Base-by-base conservation (phyloP, 2,113 vertebrate genomes). In the Protobothrops mucrosquamatus region DNA sequence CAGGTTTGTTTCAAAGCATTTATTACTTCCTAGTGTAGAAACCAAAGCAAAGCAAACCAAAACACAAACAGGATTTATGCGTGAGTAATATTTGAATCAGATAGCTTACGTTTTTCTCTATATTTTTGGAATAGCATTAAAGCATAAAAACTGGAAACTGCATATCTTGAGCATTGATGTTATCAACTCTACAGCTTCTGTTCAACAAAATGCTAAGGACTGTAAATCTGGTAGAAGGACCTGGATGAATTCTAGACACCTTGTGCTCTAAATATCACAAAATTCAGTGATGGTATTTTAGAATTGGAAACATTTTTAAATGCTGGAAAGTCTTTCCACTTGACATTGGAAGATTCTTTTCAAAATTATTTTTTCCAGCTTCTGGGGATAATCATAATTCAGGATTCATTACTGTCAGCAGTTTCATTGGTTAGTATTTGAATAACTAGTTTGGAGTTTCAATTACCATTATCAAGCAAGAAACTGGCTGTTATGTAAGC, bases 1-100 rank as follows among this genome's bases (percentile, higher is more conserved):
- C 99, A 99, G 93, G 99, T 99, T 96, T 99, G 99, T 96, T 99
- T 99, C 97, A 99, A 97, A 94, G 99, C 99, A 96, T 99, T 99
- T 97, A 99, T 99, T 94, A 99, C 98, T 97, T 99, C 99, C 99
- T 99, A 54, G 97, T 95, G 90, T 0, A 91, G 85, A 55, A 11
- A 64, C 9, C 51, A 43, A 57, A 54, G 10, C 92, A 96, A 93
- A 93, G 87, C 95, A 88, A 94, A 95, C 86, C 94, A 96, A 52
- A 48, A 94, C 55, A 95, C 93, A 94, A 95, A 81, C 85, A 43
- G 34, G 7, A 22, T 81, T 39, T 43, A 43, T 81, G 20, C 8
- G 3, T 81, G 18, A 81, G 34, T 81, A 91, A 90, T 64, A 23
- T 56, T 59, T 86, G 8, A 86, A 56, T 22, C 26, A 34, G 52